Conservation (phyloP, 2,888 invertebrate species). For the Pollenia angustigena region DNA sequence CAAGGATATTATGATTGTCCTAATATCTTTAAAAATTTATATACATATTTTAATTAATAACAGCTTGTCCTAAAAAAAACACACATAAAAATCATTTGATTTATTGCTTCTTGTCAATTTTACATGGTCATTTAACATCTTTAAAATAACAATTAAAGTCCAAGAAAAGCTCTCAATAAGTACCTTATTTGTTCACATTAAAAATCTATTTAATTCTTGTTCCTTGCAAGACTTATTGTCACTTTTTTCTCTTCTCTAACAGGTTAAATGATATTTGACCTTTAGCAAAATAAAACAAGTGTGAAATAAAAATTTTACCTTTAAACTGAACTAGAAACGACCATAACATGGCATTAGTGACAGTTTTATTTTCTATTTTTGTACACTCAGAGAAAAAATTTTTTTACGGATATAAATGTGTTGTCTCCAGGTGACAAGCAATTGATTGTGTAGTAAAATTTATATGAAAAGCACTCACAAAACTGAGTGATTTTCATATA, state of each 20-base stretch:
- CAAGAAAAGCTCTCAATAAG: background rate
- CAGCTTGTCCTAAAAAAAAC: too few relatives aligned
- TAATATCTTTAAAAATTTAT: too few relatives aligned
- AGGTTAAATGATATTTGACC: background rate
- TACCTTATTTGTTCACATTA: background rate
- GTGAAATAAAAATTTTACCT: conserved; percentile 20
- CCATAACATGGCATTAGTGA: conserved; percentile 20
- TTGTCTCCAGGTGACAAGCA: too few relatives aligned
- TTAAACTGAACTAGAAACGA: conserved; percentile 12
- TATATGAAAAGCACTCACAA: too few relatives aligned
- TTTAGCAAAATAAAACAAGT: background rate
- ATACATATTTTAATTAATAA: too few relatives aligned
- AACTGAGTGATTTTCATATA: too few relatives aligned
- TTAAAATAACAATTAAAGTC: background rate
- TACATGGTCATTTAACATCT: background rate
- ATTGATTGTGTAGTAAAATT: too few relatives aligned
- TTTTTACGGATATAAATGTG: too few relatives aligned
- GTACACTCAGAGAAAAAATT: too few relatives aligned
- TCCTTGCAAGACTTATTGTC: background rate
- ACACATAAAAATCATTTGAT: too few relatives aligned
- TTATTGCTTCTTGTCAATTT: background rate
- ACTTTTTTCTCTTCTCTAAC: background rate
- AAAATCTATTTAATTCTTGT: background rate
- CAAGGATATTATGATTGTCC: too few relatives aligned
- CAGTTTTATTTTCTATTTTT: conserved; percentile 20